Evolutionary conservation across 1,140 invertebrate species (phyloP).

Genomic region (Caenorhabditis latens): DNA sequence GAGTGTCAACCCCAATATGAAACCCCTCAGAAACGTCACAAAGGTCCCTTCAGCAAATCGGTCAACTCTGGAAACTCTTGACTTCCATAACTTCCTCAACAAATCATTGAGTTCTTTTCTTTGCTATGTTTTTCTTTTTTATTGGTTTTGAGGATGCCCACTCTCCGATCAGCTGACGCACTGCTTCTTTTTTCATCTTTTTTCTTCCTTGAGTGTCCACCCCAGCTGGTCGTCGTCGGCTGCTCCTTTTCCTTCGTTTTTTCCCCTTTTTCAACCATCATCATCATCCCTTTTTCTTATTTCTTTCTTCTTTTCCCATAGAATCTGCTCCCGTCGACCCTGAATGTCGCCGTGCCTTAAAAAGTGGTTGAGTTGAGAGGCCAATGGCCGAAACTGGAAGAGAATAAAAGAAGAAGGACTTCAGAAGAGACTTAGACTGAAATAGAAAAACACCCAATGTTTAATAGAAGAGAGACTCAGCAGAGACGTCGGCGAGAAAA

Average conservation of each 20-base stretch:
- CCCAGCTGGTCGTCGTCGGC: slow-evolving; percentile 37
- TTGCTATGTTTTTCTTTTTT: slow-evolving; percentile 51
- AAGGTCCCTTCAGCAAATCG: no score
- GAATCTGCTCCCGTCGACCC: slow-evolving; percentile 15
- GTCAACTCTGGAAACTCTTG: background rate
- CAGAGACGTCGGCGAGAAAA: background rate
- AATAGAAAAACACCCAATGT: slow-evolving; percentile 35
- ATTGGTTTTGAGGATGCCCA: slow-evolving; percentile 22
- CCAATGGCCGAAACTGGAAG: slow-evolving; percentile 49
- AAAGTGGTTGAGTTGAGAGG: slow-evolving; percentile 47
- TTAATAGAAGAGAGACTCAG: background rate
- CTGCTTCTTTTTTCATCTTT: slow-evolving; percentile 38
- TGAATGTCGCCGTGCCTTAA: slow-evolving; percentile 49
- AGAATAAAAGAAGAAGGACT: background rate
- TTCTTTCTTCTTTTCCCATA: slow-evolving; percentile 38
- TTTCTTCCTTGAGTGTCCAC: slow-evolving; percentile 49
- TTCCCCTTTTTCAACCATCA: slow-evolving; percentile 5
- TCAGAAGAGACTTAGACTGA: slow-evolving; percentile 41
- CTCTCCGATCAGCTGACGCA: slow-evolving; percentile 44
- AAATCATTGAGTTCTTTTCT: slow-evolving; percentile 44
- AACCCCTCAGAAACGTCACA: no score
- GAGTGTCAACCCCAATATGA: no score
- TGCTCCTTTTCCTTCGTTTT: background rate
- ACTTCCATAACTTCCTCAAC: slow-evolving; percentile 22
- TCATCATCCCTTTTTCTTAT: background rate